Percentiles rank a stretch among this genome's conserved stretches.
These are phyloP conservation scores for Chouioia cunea DNA, from an alignment of 2,888 invertebrate genomes.

Conservation along the genomic window DNA sequence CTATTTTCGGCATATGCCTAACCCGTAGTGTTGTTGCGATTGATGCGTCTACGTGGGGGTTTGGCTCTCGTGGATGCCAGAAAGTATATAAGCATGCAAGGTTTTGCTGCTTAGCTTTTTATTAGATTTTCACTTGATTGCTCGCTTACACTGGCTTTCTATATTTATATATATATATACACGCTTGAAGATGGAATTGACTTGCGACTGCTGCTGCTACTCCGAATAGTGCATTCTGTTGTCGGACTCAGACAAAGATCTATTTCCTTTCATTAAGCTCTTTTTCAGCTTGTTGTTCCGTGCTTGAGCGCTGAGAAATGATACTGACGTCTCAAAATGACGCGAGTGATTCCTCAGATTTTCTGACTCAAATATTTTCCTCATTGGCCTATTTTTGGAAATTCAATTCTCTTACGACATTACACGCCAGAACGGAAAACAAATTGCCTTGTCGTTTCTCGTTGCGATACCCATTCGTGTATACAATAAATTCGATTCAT, in stretches of 20 bases:
- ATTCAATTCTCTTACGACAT: no score
- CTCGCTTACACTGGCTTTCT: neutral
- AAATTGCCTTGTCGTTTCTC: no score
- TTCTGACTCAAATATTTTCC: no score
- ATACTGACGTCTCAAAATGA: no score
- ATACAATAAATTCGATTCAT: no score
- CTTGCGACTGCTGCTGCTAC: neutral
- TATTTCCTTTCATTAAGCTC: conserved; percentile 4
- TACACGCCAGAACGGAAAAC: no score
- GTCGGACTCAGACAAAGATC: conserved; percentile 1
- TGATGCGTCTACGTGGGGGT: conserved; percentile 40
- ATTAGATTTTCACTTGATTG: conserved; percentile 19
- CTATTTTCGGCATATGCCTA: conserved; percentile 38
- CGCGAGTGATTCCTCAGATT: no score
- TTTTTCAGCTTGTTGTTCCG: conserved; percentile 13
- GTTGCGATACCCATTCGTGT: no score
- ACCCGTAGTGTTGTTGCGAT: conserved; percentile 15
- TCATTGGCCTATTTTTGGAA: no score
- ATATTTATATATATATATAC: conserved; percentile 24
- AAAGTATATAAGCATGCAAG: conserved; percentile 15
- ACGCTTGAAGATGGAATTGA: neutral
- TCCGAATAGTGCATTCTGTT: conserved; percentile 8
- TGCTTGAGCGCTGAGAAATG: neutral
- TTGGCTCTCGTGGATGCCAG: conserved; percentile 34
- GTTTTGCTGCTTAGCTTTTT: neutral